A percentile compares a stretch with the other conserved stretches of the same genome.
Evolutionary conservation across 2,797 vertebrate genomes (phyloP).

Genomic region (Anabacerthia variegaticeps): DNA sequence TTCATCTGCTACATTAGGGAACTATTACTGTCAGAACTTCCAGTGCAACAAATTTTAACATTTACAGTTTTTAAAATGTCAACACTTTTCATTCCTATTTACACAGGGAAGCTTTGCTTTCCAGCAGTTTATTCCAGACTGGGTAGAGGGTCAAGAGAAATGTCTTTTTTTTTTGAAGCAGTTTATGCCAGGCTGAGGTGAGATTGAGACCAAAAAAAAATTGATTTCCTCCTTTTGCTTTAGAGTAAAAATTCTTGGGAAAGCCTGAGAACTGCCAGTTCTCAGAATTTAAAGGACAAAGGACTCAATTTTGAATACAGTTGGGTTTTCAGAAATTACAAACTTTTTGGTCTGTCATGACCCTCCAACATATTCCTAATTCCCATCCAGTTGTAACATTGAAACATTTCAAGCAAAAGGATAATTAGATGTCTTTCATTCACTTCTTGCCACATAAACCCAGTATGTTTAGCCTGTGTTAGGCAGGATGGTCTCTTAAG

Average conservation of each 20-base stretch:
- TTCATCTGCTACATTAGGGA: constrained; percentile 19
- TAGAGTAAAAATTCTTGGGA: not conserved
- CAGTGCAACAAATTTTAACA: not conserved
- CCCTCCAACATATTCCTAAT: not conserved
- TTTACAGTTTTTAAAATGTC: not conserved
- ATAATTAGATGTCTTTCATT: not conserved
- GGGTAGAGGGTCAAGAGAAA: not conserved
- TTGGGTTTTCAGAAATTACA: not conserved
- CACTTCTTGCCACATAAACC: not conserved
- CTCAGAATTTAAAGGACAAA: not conserved
- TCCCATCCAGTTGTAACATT: not conserved
- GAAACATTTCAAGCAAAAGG: not conserved
- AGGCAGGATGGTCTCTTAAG: not conserved
- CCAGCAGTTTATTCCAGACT: not conserved
- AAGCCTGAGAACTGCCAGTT: not conserved
- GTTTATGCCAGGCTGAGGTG: not conserved
- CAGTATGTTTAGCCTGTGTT: not conserved
- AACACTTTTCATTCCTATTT: not conserved
- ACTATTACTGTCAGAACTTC: not conserved
- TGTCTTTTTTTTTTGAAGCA: not conserved
- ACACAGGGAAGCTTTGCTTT: not conserved
- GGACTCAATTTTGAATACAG: not conserved
- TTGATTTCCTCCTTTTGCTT: not conserved
- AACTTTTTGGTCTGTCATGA: not conserved
- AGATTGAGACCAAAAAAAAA: not conserved